Percentiles rank a stretch among this genome's conserved stretches.
Evolutionary conservation across 2,113 vertebrate genomes (phyloP).

Genomic region (Galbula dea): DNA sequence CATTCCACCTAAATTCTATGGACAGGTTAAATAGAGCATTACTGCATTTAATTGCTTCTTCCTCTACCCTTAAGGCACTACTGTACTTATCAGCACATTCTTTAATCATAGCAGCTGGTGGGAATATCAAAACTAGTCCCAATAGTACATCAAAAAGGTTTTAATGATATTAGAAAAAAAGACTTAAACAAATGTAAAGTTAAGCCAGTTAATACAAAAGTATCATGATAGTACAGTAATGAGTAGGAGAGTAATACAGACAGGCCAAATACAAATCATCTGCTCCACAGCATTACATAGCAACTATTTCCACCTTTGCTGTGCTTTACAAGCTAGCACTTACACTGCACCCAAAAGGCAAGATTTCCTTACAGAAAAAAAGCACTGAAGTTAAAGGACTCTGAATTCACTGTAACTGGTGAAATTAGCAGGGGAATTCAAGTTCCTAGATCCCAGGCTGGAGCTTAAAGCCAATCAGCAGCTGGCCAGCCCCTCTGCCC

Average conservation of each 20-base stretch:
- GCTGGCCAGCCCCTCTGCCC: background rate
- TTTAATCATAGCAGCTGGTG: background rate
- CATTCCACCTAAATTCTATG: background rate
- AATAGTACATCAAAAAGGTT: background rate
- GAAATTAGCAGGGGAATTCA: background rate
- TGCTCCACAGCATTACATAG: background rate
- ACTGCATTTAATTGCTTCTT: background rate
- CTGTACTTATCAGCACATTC: background rate
- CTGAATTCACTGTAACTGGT: background rate
- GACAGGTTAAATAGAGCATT: background rate
- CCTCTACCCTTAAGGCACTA: background rate
- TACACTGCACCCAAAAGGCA: background rate
- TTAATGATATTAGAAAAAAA: slow-evolving; percentile 25
- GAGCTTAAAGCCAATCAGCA: background rate
- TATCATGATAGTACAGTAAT: background rate
- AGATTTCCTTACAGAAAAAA: background rate
- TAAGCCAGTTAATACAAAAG: background rate
- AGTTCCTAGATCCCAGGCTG: background rate
- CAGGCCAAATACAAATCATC: background rate
- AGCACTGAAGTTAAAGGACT: background rate
- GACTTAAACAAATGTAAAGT: background rate
- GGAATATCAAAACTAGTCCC: background rate
- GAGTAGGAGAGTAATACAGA: background rate
- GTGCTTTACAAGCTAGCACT: background rate
- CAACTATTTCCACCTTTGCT: background rate